Conservation (phyloP, 2,113 vertebrate species). For the Eolophus roseicapilla region DNA sequence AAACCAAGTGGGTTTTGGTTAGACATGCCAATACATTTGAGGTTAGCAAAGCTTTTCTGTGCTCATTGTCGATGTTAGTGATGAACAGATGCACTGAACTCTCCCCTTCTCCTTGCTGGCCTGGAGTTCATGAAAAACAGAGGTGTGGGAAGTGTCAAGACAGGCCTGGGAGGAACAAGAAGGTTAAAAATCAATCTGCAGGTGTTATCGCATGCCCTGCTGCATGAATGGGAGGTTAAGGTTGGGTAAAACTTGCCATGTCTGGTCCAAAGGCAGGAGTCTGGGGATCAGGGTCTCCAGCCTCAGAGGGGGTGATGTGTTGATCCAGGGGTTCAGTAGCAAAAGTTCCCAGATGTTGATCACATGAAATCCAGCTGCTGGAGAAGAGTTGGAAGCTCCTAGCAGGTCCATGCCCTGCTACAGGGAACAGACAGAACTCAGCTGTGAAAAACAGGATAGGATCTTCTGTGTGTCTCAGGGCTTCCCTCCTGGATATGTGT, state of each 20-base stretch:
- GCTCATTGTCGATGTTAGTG: slow-evolving; percentile 18
- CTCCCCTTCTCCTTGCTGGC: background rate
- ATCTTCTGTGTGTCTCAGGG: background rate
- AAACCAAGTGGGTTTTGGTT: slow-evolving; percentile 47
- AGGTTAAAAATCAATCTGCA: background rate
- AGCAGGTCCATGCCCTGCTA: background rate
- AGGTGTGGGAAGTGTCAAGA: background rate
- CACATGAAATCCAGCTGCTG: background rate
- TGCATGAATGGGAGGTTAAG: background rate
- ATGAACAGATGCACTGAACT: slow-evolving; percentile 2
- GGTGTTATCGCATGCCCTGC: background rate
- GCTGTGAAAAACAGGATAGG: background rate
- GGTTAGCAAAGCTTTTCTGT: slow-evolving; percentile 14
- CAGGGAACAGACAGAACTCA: background rate
- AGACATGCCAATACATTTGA: slow-evolving; percentile 20
- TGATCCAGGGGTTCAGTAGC: background rate
- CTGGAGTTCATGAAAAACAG: background rate
- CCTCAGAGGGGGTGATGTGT: background rate
- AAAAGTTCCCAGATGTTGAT: background rate
- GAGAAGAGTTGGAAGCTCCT: background rate
- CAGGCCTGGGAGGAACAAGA: background rate
- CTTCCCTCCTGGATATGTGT: background rate
- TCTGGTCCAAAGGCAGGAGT: background rate
- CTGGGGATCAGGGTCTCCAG: background rate
- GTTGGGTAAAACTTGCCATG: background rate